Conservation (phyloP, 2,113 vertebrate genomes). For the Scatophagus argus region DNA sequence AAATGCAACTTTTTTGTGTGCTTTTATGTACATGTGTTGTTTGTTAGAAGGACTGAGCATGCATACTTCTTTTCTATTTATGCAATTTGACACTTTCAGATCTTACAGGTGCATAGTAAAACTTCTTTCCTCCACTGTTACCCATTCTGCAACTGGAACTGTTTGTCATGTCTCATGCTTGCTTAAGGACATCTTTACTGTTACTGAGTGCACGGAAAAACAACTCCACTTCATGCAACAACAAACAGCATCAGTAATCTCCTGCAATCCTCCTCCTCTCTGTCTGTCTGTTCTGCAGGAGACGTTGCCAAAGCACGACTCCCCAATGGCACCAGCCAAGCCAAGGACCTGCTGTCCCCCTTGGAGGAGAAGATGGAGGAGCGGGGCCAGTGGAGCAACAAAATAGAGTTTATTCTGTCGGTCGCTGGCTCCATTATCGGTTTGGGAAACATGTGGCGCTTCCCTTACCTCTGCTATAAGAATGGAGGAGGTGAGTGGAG, state of each 20-base stretch:
- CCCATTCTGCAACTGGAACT: background rate
- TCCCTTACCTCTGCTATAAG: constrained; percentile 97
- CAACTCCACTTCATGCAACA: background rate
- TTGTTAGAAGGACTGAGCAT: background rate
- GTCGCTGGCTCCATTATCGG: constrained; percentile 94
- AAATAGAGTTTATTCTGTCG: constrained; percentile 91
- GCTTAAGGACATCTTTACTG: background rate
- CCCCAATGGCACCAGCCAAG: constrained; percentile 82
- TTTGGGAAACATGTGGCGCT: constrained; percentile 94
- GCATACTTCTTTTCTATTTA: background rate
- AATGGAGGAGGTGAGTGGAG: constrained; percentile 92
- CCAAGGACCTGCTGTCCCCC: constrained; percentile 55
- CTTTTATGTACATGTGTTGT: background rate
- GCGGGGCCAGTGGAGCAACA: constrained; percentile 93
- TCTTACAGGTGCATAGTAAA: background rate
- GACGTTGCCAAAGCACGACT: constrained; percentile 75
- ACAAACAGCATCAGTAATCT: background rate
- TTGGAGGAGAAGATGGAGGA: constrained; percentile 85
- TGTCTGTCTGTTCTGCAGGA: constrained; percentile 64
- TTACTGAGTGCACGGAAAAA: background rate
- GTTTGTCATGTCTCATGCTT: background rate
- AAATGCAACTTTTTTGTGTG: background rate
- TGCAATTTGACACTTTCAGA: background rate
- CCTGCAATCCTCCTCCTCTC: background rate
- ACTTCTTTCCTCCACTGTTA: background rate